These are phyloP conservation scores for Pseudobourletiella spinata DNA, from an alignment of 1,140 invertebrate genomes.

Conservation along the genomic window DNA sequence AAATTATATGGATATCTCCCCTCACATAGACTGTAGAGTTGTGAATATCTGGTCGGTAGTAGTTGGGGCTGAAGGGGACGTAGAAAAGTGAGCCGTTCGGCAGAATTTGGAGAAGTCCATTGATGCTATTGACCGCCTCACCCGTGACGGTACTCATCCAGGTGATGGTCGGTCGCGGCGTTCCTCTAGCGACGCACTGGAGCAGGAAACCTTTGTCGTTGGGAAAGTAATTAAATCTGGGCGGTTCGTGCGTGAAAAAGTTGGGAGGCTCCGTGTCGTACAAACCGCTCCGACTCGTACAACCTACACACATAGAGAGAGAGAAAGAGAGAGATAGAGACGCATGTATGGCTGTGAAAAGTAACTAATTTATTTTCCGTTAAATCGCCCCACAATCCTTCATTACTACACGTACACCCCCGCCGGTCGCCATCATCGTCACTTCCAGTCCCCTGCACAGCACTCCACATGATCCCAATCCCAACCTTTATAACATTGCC, in stretches of 20 bases:
- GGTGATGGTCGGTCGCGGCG: constrained; percentile 42
- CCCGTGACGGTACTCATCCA: constrained; percentile 42
- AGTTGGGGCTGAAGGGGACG: constrained; percentile 40
- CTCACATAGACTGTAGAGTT: constrained; percentile 12
- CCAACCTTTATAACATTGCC: too few species aligned
- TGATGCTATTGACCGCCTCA: constrained; percentile 38
- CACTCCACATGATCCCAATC: too few species aligned
- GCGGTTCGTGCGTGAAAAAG: constrained; percentile 23
- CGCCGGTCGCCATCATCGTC: too few species aligned
- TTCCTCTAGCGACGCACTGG: constrained; percentile 44
- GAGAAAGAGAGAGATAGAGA: too few species aligned
- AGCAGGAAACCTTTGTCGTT: constrained; percentile 26
- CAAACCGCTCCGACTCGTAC: constrained; percentile 8
- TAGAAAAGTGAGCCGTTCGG: constrained; percentile 44
- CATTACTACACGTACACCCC: too few species aligned
- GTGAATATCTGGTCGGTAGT: constrained; percentile 42
- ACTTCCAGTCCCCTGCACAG: too few species aligned
- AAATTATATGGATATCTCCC: too few species aligned
- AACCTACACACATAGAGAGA: not conserved
- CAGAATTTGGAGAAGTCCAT: constrained; percentile 40
- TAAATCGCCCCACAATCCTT: too few species aligned
- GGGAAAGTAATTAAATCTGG: constrained; percentile 27
- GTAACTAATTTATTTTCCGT: too few species aligned
- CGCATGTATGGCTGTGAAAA: not conserved
- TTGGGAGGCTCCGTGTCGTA: constrained; percentile 29